Evolutionary conservation across 2,797 vertebrate species (phyloP).

Genomic region (Sylvia borin): DNA sequence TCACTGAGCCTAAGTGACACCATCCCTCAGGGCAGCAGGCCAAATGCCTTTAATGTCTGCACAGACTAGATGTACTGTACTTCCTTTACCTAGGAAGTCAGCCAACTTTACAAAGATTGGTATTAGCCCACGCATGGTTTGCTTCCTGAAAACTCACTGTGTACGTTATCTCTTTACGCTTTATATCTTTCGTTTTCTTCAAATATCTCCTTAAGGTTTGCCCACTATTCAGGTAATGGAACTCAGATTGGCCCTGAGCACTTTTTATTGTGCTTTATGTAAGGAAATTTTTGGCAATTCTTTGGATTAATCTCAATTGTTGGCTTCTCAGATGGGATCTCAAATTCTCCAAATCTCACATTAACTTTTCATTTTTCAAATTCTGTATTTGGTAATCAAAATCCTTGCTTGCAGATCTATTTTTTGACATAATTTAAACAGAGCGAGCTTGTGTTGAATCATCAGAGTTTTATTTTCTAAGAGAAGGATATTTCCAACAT

Average conservation of each 20-base stretch:
- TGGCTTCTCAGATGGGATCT: neutral
- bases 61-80: slow-evolving; percentile 3
- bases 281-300: neutral
- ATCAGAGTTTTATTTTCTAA: slow-evolving; percentile 16
- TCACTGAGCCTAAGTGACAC: neutral
- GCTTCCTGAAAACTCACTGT: neutral
- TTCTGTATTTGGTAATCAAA: slow-evolving; percentile 23
- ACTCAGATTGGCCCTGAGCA: neutral
- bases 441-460: neutral
- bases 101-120: slow-evolving; percentile 27
- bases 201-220: neutral
- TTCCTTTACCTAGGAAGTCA: slow-evolving; percentile 47
- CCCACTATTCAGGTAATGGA: neutral
- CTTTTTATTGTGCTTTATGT: neutral
- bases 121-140: neutral
- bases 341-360: neutral
- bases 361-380: neutral
- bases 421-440: slow-evolving; percentile 53
- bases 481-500: neutral
- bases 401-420: slow-evolving; percentile 4
- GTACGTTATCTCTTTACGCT: neutral
- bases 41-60: neutral
- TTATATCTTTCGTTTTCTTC: neutral
- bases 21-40: neutral
- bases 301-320: neutral